These are phyloP conservation scores for Bungarus multicinctus DNA, from an alignment of 2,113 vertebrate species.

Conservation along the genomic window DNA sequence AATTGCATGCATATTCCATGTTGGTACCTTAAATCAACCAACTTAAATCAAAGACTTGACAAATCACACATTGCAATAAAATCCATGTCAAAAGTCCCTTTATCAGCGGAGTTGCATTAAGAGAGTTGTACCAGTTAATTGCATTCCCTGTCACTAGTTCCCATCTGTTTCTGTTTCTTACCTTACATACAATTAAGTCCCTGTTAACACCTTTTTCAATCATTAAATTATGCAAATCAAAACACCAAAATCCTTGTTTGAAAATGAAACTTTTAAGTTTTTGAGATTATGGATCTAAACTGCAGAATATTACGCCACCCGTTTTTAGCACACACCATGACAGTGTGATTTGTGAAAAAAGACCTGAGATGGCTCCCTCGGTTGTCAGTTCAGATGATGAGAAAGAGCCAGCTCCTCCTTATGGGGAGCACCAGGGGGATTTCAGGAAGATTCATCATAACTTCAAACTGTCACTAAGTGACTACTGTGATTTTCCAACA, in stretches of 20 bases:
- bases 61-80: neutral
- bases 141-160: neutral
- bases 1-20: neutral
- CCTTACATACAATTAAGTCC: neutral
- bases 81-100: neutral
- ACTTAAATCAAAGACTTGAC: neutral
- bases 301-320: neutral
- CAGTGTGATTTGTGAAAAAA: neutral
- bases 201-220: neutral
- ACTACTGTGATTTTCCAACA: no score
- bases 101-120: neutral
- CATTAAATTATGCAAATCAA: neutral
- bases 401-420: neutral
- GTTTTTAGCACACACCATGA: neutral
- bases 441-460: neutral
- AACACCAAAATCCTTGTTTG: neutral
- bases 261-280: neutral
- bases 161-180: neutral
- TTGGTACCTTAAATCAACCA: neutral
- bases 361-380: neutral
- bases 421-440: neutral
- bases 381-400: neutral
- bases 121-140: neutral
- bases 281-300: neutral
- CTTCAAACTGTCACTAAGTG: no score